phyloP scores from a whole-genome alignment of 1,140 invertebrate species.

The Pissodes strobi region DNA sequence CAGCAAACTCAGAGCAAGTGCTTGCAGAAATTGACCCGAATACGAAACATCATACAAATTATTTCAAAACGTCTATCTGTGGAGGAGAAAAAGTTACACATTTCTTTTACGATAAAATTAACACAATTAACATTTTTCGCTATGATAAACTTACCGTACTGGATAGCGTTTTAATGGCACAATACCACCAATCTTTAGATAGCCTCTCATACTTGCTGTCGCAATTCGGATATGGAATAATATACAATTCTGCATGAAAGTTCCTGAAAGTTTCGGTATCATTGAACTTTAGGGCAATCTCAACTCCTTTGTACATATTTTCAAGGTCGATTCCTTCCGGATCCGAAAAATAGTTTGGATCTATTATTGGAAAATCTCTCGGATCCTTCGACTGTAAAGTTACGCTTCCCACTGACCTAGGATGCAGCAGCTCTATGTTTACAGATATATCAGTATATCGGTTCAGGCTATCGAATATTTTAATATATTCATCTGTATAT shows the following conservation, averaged over 20 bases:
- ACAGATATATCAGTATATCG: slow-evolving; percentile 1
- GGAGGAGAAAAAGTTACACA: too few species aligned
- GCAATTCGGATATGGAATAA: slow-evolving; percentile 5
- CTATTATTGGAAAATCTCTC: slow-evolving; percentile 72
- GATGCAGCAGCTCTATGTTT: slow-evolving; percentile 61
- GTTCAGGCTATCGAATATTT: background rate
- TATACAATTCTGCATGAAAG: slow-evolving; percentile 54
- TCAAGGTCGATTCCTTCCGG: slow-evolving; percentile 63
- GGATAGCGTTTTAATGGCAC: slow-evolving; percentile 54
- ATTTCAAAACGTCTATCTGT: too few species aligned
- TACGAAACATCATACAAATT: too few species aligned
- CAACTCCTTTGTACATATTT: slow-evolving; percentile 65
- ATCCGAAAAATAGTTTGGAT: slow-evolving; percentile 75
- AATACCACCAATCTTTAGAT: slow-evolving; percentile 63
- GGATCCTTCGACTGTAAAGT: slow-evolving; percentile 70
- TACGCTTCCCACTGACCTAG: slow-evolving; percentile 74
- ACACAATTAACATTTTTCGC: too few species aligned
- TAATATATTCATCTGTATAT: slow-evolving; percentile 10
- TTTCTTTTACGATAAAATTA: too few species aligned
- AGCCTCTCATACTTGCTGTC: slow-evolving; percentile 9
- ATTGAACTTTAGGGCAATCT: slow-evolving; percentile 62
- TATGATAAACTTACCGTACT: slow-evolving; percentile 19
- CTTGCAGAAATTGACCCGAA: too few species aligned
- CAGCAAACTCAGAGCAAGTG: too few species aligned
- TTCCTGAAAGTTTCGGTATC: slow-evolving; percentile 63